These are phyloP conservation scores for Pseudois nayaur DNA, from an alignment of 2,113 vertebrate species.

Conservation along the genomic window DNA sequence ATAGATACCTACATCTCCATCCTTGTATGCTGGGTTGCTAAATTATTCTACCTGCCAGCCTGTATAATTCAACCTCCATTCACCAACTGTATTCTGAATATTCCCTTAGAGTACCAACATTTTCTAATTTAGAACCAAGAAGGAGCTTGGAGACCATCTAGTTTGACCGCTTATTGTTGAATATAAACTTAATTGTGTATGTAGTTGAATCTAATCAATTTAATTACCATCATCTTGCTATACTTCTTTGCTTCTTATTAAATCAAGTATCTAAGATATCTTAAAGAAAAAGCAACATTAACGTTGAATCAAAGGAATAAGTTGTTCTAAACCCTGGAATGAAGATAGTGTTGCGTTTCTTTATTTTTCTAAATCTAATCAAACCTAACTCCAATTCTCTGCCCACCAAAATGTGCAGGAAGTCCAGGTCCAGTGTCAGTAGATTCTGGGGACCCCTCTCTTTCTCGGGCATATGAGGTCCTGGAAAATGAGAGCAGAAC, in stretches of 20 bases:
- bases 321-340: not conserved
- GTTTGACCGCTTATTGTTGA: not conserved
- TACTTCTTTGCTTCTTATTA: not conserved
- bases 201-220: constrained; percentile 7
- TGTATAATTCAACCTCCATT: constrained; percentile 54
- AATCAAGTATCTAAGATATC: constrained; percentile 20
- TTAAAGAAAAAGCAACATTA: constrained; percentile 28
- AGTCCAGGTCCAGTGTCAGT: not conserved
- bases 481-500: not conserved
- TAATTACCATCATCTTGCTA: not conserved
- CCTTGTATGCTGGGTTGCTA: constrained; percentile 5
- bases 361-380: constrained; percentile 17
- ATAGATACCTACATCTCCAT: constrained; percentile 51
- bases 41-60: constrained; percentile 51
- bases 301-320: not conserved
- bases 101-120: not conserved
- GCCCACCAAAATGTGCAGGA: not conserved
- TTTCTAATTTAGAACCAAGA: not conserved
- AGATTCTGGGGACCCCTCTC: not conserved
- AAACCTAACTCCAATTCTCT: not conserved
- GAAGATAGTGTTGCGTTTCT: not conserved
- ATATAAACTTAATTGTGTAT: constrained; percentile 22
- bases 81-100: not conserved
- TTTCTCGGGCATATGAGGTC: not conserved
- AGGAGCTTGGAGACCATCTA: not conserved